phyloP scores from a whole-genome alignment of 92 coral and sea anemone genomes.

The Umimayanthus kanabou region DNA sequence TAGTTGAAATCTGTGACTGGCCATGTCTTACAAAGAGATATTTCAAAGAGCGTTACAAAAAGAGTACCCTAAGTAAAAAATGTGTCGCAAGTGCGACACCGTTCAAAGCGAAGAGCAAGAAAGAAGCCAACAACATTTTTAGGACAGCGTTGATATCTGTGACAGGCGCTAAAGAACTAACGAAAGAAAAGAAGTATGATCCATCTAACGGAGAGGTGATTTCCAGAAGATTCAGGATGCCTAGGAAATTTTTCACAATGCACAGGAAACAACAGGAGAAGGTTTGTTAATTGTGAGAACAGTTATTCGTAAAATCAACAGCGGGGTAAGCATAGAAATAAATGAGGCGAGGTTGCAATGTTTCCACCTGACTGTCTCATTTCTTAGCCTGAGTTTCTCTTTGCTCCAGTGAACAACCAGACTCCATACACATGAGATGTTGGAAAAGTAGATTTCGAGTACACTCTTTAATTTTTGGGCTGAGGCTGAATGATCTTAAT shows the following conservation, averaged over 20 bases:
- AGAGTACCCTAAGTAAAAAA: neutral
- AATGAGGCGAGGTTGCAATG: too few relatives aligned
- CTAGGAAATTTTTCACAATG: neutral
- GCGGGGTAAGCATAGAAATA: too few relatives aligned
- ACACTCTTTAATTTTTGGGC: too few relatives aligned
- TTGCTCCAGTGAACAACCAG: too few relatives aligned
- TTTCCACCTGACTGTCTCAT: too few relatives aligned
- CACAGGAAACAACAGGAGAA: neutral
- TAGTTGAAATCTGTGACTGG: neutral
- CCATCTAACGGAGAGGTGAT: neutral
- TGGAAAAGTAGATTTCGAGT: neutral
- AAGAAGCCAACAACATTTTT: neutral
- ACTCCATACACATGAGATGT: too few relatives aligned
- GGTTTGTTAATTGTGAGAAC: neutral
- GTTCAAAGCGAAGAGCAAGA: neutral
- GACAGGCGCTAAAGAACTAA: neutral
- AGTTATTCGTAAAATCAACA: too few relatives aligned
- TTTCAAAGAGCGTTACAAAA: neutral
- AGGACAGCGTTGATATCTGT: neutral
- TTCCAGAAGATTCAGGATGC: neutral
- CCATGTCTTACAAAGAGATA: neutral
- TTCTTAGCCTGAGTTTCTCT: too few relatives aligned
- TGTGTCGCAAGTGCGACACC: neutral
- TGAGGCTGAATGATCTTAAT: too few relatives aligned
- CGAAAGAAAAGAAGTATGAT: neutral